Percentiles rank a stretch among this genome's conserved stretches.
phyloP scores from a whole-genome alignment of 2,888 invertebrate genomes.

The Megastigmus dorsalis region DNA sequence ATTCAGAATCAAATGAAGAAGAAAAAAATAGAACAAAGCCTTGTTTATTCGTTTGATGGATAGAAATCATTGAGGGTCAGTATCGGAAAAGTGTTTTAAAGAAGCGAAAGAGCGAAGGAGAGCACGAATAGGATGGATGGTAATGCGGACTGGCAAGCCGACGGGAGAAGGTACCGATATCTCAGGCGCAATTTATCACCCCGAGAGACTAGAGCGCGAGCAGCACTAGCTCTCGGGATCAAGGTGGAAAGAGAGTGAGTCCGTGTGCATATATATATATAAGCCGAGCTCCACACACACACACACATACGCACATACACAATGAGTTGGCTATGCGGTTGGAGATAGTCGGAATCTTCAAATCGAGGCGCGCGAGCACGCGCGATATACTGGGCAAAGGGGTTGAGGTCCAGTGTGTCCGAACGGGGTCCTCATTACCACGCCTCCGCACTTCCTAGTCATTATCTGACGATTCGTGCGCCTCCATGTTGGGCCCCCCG shows the following conservation, averaged over 20 bases:
- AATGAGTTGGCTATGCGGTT: no score
- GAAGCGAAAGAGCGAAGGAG: background rate
- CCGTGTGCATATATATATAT: no score
- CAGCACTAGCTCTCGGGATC: background rate
- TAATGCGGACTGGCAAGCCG: background rate
- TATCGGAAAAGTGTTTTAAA: background rate
- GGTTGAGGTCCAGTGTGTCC: slow-evolving; percentile 24
- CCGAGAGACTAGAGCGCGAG: no score
- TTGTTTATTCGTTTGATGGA: no score
- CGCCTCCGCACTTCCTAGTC: slow-evolving; percentile 69
- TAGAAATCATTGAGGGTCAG: no score
- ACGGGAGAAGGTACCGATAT: background rate
- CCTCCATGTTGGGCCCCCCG: slow-evolving; percentile 43
- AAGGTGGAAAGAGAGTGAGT: no score
- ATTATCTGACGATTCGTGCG: slow-evolving; percentile 63
- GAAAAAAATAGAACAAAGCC: no score
- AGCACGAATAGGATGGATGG: background rate
- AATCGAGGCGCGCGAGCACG: slow-evolving; percentile 50
- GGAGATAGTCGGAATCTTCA: no score
- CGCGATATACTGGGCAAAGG: slow-evolving; percentile 2
- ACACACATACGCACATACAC: no score
- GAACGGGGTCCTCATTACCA: slow-evolving; percentile 68
- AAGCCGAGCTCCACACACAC: no score
- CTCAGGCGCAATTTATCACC: background rate
- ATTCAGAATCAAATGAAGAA: no score